phyloP scores from a whole-genome alignment of 2,797 vertebrate species.

The Corythornis leucogaster region DNA sequence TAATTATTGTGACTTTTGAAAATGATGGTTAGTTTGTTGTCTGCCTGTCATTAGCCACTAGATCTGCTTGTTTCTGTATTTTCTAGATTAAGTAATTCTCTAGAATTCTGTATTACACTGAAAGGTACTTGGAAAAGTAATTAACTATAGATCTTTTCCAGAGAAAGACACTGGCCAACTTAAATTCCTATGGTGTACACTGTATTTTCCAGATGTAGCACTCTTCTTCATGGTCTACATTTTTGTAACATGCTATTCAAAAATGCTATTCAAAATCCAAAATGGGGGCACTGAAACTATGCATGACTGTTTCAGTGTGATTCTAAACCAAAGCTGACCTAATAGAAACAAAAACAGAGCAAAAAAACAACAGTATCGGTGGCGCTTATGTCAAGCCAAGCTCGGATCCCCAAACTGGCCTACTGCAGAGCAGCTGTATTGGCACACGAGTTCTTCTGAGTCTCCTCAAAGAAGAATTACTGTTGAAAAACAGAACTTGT shows the following conservation, averaged over 20 bases:
- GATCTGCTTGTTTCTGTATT: not conserved
- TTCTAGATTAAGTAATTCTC: not conserved
- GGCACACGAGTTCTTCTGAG: not conserved
- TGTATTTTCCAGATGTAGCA: not conserved
- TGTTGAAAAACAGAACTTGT: not conserved
- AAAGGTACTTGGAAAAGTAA: not conserved
- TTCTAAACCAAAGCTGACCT: not conserved
- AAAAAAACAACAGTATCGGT: fast-evolving
- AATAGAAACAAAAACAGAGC: not conserved
- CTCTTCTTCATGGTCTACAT: fast-evolving
- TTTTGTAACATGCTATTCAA: not conserved
- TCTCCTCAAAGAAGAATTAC: not conserved
- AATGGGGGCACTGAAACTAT: fast-evolving
- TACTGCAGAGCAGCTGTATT: not conserved
- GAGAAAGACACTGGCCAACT: not conserved
- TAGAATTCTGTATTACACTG: not conserved
- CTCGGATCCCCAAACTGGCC: not conserved
- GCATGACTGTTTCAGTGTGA: fast-evolving
- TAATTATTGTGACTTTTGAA: not conserved
- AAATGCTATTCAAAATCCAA: too few species aligned
- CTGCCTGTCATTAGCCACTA: not conserved
- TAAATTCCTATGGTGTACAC: not conserved
- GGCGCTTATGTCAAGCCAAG: not conserved
- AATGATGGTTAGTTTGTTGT: not conserved
- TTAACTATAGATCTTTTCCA: not conserved